These are phyloP conservation scores for Limnephilus rhombicus DNA, from an alignment of 2,888 invertebrate species.

Conservation along the genomic window DNA sequence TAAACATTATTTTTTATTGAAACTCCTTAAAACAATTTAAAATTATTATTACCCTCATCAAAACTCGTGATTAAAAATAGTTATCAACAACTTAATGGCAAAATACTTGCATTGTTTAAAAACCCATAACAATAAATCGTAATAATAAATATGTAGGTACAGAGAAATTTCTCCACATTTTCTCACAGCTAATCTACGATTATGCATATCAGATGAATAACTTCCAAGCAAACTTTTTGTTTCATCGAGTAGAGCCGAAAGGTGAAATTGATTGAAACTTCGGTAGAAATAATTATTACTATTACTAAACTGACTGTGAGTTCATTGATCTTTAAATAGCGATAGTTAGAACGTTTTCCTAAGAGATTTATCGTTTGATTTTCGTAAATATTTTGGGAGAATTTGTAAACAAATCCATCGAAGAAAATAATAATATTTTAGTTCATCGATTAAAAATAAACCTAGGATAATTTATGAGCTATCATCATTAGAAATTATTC, in stretches of 20 bases:
- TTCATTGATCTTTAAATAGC: not conserved
- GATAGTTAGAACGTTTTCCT: not conserved
- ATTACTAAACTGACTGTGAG: not conserved
- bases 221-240: not conserved
- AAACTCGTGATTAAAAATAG: not conserved
- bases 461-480: not conserved
- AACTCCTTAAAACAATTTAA: not conserved
- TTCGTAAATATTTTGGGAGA: not conserved
- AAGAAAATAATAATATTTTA: not conserved
- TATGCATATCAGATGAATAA: not conserved
- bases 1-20: not conserved
- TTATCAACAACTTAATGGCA: not conserved
- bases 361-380: not conserved
- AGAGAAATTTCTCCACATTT: not conserved
- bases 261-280: not conserved
- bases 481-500: not conserved
- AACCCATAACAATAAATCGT: not conserved
- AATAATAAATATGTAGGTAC: not conserved
- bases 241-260: not conserved
- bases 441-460: not conserved
- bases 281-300: not conserved
- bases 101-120: not conserved
- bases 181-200: not conserved
- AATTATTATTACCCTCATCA: not conserved
- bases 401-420: not conserved